phyloP scores from a whole-genome alignment of 2,113 vertebrate species.

The Otocyon megalotis region DNA sequence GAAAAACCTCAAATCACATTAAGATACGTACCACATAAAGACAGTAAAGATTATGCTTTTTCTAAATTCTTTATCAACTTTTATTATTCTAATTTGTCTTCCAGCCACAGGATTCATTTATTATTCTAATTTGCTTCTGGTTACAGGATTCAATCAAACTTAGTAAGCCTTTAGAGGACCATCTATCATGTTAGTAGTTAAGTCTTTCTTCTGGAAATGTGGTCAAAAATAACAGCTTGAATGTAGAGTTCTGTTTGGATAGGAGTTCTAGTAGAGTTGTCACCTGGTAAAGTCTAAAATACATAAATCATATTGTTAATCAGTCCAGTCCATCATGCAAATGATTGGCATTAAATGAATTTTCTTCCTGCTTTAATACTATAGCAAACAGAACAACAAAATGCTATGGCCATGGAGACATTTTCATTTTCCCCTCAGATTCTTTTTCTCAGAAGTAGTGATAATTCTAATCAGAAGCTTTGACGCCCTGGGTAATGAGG shows the following conservation, averaged over 20 bases:
- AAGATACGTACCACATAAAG: constrained; percentile 23
- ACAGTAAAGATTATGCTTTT: neutral
- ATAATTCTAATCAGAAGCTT: neutral
- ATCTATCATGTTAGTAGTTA: constrained; percentile 67
- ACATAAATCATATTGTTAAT: constrained; percentile 41
- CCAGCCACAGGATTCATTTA: neutral
- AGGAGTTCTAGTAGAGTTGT: constrained; percentile 86
- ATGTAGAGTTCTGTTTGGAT: constrained; percentile 89
- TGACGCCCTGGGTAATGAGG: neutral
- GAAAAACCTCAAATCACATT: neutral
- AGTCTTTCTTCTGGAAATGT: constrained; percentile 85
- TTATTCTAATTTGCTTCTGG: constrained; percentile 42
- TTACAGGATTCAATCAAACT: constrained; percentile 49
- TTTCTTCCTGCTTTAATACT: neutral
- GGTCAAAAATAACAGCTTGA: constrained; percentile 92
- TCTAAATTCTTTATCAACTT: constrained; percentile 45
- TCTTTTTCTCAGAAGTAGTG: neutral
- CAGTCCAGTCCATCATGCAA: neutral
- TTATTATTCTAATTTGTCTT: constrained; percentile 63
- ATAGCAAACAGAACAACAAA: constrained; percentile 2
- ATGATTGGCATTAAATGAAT: neutral
- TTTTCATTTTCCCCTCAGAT: neutral
- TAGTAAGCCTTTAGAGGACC: neutral
- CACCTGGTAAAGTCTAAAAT: constrained; percentile 88
- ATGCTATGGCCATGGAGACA: neutral